Evolutionary conservation across 1,140 invertebrate genomes (phyloP), one percentile per base, ranked within the genome.

Genomic region (Pachyrhynchus sulphureomaculatus): DNA sequence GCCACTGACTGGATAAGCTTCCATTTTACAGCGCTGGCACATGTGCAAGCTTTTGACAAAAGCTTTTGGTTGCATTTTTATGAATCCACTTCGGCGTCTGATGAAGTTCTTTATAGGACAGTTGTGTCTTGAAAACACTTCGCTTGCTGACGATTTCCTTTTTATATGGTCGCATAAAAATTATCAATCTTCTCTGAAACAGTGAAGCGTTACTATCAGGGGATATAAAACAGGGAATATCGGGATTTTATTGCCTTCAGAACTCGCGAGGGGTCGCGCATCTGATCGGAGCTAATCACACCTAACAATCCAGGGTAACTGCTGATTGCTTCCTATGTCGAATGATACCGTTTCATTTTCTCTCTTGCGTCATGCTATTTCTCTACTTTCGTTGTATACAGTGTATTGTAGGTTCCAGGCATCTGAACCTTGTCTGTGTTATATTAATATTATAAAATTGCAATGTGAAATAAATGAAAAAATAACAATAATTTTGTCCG

Each of bases 91-190:
- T 55, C 41, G 53, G 23, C 8, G 53, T 32, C 53, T 55, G 53
- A 55, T 55, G 53, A 55, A 55, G 53, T 55, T 44, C 53, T 55
- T 55, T 55, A 55, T 55, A 44, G 39, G 39, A 42, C 10, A 55
- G 53, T 45, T 55, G 53, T 26, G 53, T 44, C 53, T 44, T 23
- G 53, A 13, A 55, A 55, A 44, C 53, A 44, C 53, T 41, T 55
- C 23, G 18, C 26, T 23, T 18, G 53, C 15, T 24, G 53, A 42
- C 39, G 37, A 55, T 55, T 39, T 55, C 41, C 41, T 10, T 55
- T 55, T 55, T 55, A 55, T 55, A 36, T 32, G 17, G 13, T 12
- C 21, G 17, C 41, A 33, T 55, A 55, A 55, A 55, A 55, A 55
- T 55, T 55, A 55, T 55, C 53, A 55, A 55, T 55, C 53, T 37